A percentile compares a stretch with the other conserved stretches of the same genome.
These are phyloP conservation scores for Probosciger aterrimus DNA, from an alignment of 2,113 vertebrate species.

Conservation along the genomic window DNA sequence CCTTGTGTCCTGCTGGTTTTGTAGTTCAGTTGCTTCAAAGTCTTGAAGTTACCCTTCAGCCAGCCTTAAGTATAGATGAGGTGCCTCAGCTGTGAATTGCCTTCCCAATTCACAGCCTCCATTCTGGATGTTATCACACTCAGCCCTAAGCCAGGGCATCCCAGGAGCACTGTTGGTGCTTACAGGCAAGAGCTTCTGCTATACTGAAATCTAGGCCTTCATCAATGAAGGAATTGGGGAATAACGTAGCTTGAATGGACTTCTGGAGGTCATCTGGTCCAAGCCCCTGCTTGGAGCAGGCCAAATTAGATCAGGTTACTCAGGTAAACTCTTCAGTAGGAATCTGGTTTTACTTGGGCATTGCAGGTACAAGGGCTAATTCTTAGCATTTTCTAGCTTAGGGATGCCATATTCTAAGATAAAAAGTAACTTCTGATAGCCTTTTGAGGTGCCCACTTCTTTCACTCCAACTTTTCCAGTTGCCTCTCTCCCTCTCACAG, in stretches of 20 bases:
- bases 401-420: not conserved
- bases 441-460: not conserved
- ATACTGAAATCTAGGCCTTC: not conserved
- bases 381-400: not conserved
- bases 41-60: not conserved
- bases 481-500: not conserved
- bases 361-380: not conserved
- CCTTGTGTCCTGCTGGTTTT: not conserved
- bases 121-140: not conserved
- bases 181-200: not conserved
- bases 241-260: not conserved
- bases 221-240: not conserved
- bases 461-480: not conserved
- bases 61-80: not conserved
- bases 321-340: not conserved
- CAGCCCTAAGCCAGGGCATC: rapidly evolving
- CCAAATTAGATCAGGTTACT: not conserved
- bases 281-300: not conserved
- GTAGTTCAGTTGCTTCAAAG: not conserved
- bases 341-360: not conserved
- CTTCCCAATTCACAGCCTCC: not conserved
- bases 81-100: not conserved
- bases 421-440: not conserved
- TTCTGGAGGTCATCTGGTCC: not conserved
- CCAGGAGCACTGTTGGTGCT: rapidly evolving